Conservation (phyloP, 2,888 invertebrate species). For the Spisula subtruncata region DNA sequence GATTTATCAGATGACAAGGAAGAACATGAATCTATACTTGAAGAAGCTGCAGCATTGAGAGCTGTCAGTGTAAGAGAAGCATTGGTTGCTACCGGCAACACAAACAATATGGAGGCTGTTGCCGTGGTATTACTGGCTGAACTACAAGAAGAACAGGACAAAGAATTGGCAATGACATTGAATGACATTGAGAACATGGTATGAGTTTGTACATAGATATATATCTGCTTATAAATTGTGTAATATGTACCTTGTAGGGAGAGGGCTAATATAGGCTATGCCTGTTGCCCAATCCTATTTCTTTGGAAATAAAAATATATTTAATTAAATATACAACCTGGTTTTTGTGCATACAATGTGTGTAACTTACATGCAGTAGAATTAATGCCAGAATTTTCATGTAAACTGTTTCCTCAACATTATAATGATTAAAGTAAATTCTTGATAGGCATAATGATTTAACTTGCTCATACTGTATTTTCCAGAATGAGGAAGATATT, state of each 20-base stretch:
- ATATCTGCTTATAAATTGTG: neutral
- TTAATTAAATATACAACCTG: no score
- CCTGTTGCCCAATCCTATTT: no score
- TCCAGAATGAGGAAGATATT: constrained; percentile 79
- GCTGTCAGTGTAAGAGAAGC: constrained; percentile 74
- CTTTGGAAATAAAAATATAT: no score
- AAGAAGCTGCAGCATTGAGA: constrained; percentile 85
- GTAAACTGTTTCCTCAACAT: no score
- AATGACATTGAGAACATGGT: constrained; percentile 74
- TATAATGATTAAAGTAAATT: no score
- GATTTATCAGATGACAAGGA: constrained; percentile 78
- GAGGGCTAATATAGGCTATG: no score
- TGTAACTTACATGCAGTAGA: no score
- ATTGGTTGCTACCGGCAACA: constrained; percentile 52
- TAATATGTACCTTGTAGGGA: no score
- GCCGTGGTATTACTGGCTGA: constrained; percentile 76
- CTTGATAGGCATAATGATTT: no score
- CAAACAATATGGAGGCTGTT: constrained; percentile 73
- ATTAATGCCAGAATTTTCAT: no score
- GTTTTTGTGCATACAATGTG: no score
- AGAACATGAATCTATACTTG: constrained; percentile 82
- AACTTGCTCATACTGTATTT: neutral
- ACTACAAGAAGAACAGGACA: constrained; percentile 83
- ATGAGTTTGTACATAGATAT: constrained; percentile 16
- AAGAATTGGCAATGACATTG: constrained; percentile 78